Percentiles rank a stretch among this genome's conserved stretches.
Conservation (phyloP, 2,113 vertebrate genomes). For the Poeciliopsis prolifica region DNA sequence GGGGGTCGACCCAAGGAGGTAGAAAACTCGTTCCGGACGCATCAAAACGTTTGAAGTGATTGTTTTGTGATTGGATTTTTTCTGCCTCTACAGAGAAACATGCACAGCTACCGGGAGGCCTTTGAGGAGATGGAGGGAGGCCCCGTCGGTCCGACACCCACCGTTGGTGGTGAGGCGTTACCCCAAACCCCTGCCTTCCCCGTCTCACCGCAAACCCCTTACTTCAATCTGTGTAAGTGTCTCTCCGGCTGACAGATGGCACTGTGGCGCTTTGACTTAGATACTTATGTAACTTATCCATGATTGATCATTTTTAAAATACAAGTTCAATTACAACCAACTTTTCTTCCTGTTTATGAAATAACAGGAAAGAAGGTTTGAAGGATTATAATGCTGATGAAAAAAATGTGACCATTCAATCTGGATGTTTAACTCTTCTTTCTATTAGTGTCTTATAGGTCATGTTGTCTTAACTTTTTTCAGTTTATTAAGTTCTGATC, state of each 20-base stretch:
- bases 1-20: constrained; percentile 99
- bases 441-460: background rate
- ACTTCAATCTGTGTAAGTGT: constrained; percentile 84
- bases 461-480: background rate
- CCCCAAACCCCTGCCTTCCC: constrained; percentile 85
- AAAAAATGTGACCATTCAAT: background rate
- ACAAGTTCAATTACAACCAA: background rate
- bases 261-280: constrained; percentile 65
- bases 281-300: background rate
- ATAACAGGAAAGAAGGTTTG: background rate
- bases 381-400: background rate
- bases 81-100: constrained; percentile 84
- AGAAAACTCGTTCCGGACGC: background rate
- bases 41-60: background rate
- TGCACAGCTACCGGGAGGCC: constrained; percentile 98
- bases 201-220: constrained; percentile 84
- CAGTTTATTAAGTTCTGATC: background rate
- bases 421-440: background rate
- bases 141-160: constrained; percentile 82
- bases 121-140: constrained; percentile 93
- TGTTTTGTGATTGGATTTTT: constrained; percentile 15
- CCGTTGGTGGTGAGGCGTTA: constrained; percentile 89
- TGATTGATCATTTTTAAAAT: background rate
- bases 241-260: constrained; percentile 69
- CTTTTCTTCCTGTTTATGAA: background rate